phyloP scores from a whole-genome alignment of 2,797 vertebrate genomes.

The Hemitrygon akajei region DNA sequence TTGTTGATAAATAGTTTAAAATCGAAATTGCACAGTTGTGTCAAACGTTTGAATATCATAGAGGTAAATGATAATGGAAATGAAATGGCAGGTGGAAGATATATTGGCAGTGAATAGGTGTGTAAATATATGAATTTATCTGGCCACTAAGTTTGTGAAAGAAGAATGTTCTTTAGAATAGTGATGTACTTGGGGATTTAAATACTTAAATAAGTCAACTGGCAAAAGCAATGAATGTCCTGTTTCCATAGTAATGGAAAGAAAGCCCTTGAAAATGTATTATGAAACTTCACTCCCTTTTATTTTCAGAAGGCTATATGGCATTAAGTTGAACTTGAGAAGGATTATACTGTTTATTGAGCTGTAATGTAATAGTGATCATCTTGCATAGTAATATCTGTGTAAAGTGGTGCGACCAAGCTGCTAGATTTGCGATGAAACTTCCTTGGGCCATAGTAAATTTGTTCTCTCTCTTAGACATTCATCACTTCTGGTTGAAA shows the following conservation, averaged over 20 bases:
- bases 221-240: constrained; percentile 44
- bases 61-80: not conserved
- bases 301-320: constrained; percentile 41
- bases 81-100: not conserved
- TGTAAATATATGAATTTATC: constrained; percentile 1
- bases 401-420: not conserved
- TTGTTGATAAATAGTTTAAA: not conserved
- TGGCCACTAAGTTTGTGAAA: not conserved
- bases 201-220: not conserved
- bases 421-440: not conserved
- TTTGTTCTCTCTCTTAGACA: constrained; percentile 63
- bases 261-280: constrained; percentile 53
- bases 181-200: not conserved
- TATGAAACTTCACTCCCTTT: constrained; percentile 45
- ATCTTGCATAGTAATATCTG: constrained; percentile 3
- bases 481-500: constrained; percentile 89
- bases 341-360: constrained; percentile 35
- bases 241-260: constrained; percentile 52
- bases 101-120: not conserved
- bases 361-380: constrained; percentile 25
- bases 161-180: not conserved
- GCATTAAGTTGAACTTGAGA: constrained; percentile 43
- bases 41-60: not conserved
- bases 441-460: not conserved
- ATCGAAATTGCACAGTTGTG: not conserved